Base-by-base conservation (phyloP, 2,888 invertebrate species). In the Callosobruchus maculatus region DNA sequence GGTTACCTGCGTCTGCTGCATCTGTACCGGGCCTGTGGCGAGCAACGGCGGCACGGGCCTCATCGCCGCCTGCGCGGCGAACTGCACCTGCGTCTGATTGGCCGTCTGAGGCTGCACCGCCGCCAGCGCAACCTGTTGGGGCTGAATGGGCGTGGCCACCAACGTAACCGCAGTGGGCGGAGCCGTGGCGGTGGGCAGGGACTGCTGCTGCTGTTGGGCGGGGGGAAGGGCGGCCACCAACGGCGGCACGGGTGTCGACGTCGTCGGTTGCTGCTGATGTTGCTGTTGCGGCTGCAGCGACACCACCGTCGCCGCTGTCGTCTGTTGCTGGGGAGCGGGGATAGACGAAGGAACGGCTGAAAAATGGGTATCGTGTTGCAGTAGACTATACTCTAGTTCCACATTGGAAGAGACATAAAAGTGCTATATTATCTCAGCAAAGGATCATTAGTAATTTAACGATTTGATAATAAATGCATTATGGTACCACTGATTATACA, bases 31-130 rank as follows among this genome's bases (percentile, higher is more conserved):
- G 9, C 85, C 80, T 0, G 84, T 82, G 0, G 85, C 83, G 72
- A 86, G 77, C 21, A 87, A 77, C 0, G 86, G 86, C 0, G 86
- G 86, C 21, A 87, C 86, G 0, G 86, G 87, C 73, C 86, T 80
- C 76, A 84, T 80, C 20, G 82, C 81, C 21, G 82, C 78, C 67
- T 80, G 77, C 21, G 81, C 78, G 20, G 81, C 78, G 21, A 82
- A 80, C 70, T 83, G 82, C 68, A 81, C 78, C 4, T 81, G 76
- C 22, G 81, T 71, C 13, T 80, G 77, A 7, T 73, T 71, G 9
- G 74, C n/a, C n/a, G n/a, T n/a, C n/a, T n/a, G n/a, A n/a, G n/a
- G 74, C 13, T 68, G 78, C 7, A 66, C 30, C n/a, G 71, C 26
- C 18, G 71, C 68, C 21, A 72, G 77, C 20, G 79, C 72, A 18